Conservation (phyloP, 2,797 vertebrate species). For the Muscicapa comitata region DNA sequence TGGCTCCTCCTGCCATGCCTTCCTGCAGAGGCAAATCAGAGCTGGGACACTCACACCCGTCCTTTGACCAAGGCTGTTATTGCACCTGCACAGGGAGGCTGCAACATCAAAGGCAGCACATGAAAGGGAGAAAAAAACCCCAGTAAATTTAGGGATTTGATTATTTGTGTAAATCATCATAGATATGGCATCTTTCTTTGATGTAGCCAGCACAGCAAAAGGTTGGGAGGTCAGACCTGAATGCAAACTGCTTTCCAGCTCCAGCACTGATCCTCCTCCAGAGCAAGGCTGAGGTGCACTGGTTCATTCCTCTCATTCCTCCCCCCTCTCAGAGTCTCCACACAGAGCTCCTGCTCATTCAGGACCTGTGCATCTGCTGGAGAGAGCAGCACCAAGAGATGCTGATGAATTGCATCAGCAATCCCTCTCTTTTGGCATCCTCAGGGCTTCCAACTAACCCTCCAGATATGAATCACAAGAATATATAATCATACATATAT, state of each 20-base stretch:
- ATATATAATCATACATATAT: background rate
- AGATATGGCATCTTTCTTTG: slow-evolving; percentile 14
- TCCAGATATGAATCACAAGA: background rate
- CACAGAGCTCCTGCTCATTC: background rate
- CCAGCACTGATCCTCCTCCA: background rate
- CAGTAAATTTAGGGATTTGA: slow-evolving; percentile 1
- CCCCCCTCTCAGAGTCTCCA: background rate
- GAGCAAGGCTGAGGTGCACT: background rate
- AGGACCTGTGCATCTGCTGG: background rate
- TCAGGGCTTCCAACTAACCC: background rate
- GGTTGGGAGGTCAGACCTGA: background rate
- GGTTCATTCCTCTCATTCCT: background rate
- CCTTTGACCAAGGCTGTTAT: background rate
- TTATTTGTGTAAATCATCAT: slow-evolving; percentile 37
- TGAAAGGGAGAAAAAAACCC: background rate
- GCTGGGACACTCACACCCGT: background rate
- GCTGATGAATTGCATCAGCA: background rate
- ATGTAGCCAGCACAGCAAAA: background rate
- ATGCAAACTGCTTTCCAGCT: background rate
- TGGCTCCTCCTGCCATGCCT: fast-evolving
- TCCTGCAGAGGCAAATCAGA: background rate
- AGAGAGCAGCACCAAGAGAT: background rate
- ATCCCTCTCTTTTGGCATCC: background rate
- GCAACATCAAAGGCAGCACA: slow-evolving; percentile 47
- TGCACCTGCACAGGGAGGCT: background rate